phyloP scores from a whole-genome alignment of 2,888 invertebrate species.

The Dermolepida albohirtum region DNA sequence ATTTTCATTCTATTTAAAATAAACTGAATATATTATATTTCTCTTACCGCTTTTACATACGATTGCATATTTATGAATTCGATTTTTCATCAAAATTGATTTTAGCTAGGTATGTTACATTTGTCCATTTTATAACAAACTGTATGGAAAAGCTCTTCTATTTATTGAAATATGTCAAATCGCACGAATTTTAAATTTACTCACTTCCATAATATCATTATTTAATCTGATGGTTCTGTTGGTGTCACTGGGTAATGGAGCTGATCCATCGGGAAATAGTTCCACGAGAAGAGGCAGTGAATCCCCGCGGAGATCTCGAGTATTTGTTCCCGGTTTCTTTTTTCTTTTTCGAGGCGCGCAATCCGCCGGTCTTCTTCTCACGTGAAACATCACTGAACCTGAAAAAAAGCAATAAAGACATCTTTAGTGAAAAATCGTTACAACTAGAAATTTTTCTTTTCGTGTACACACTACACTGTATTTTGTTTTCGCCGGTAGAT shows the following conservation, averaged over 20 bases:
- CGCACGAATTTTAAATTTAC: constrained; percentile 8
- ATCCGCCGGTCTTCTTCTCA: constrained; percentile 91
- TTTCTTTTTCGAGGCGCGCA: constrained; percentile 91
- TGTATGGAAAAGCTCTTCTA: no score
- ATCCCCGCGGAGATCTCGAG: constrained; percentile 70
- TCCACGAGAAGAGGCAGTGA: constrained; percentile 80
- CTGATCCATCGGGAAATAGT: constrained; percentile 83
- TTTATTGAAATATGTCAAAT: no score
- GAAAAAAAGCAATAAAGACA: constrained; percentile 50
- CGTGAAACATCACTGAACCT: constrained; percentile 98
- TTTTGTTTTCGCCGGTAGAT: no score
- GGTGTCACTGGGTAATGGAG: constrained; percentile 70
- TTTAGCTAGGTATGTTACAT: no score
- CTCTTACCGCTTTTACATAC: no score
- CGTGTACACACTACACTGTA: no score
- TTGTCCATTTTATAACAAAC: no score
- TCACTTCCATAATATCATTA: constrained; percentile 76
- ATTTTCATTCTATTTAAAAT: no score
- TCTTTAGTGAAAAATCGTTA: neutral
- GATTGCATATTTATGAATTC: no score
- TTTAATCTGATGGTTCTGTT: constrained; percentile 73
- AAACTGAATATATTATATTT: no score
- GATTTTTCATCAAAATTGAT: no score
- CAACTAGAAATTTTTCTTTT: no score
- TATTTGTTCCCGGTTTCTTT: constrained; percentile 73